These are phyloP conservation scores for Troides oblongomaculatus DNA, from an alignment of 2,888 invertebrate genomes.

Conservation along the genomic window DNA sequence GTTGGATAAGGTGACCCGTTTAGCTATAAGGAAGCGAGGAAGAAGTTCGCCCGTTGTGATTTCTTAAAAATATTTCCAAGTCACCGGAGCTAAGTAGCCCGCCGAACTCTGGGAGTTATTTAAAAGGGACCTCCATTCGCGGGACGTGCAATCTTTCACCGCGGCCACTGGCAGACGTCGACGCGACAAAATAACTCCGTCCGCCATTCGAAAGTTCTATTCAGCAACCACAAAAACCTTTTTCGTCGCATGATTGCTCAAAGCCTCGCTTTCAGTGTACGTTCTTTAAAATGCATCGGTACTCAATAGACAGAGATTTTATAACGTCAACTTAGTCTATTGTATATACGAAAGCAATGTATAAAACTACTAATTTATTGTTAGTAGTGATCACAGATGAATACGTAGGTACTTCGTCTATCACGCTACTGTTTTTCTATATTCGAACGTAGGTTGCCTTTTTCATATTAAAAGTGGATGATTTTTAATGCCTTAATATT, in stretches of 20 bases:
- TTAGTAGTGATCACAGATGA: background rate
- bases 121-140: conserved; percentile 58
- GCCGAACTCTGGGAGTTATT: conserved; percentile 54
- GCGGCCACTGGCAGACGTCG: conserved; percentile 55
- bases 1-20: background rate
- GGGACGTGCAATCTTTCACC: conserved; percentile 62
- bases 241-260: conserved; percentile 74
- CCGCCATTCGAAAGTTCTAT: conserved; percentile 58
- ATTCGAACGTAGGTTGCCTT: too few species aligned
- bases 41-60: conserved; percentile 22
- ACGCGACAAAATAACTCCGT: conserved; percentile 66
- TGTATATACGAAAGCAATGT: background rate
- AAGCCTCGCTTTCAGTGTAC: conserved; percentile 61
- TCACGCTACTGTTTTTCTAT: too few species aligned
- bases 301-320: conserved; percentile 38
- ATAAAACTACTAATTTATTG: background rate
- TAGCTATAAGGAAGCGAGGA: conserved; percentile 1
- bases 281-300: conserved; percentile 61
- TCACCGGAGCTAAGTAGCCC: conserved; percentile 39
- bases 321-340: background rate
- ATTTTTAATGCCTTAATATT: too few species aligned
- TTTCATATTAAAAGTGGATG: too few species aligned
- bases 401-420: too few species aligned
- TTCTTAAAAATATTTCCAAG: conserved; percentile 39
- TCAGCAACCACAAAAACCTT: conserved; percentile 71